These are phyloP conservation scores for Eulemur coronatus DNA, from an alignment of 2,797 vertebrate species.

Conservation along the genomic window DNA sequence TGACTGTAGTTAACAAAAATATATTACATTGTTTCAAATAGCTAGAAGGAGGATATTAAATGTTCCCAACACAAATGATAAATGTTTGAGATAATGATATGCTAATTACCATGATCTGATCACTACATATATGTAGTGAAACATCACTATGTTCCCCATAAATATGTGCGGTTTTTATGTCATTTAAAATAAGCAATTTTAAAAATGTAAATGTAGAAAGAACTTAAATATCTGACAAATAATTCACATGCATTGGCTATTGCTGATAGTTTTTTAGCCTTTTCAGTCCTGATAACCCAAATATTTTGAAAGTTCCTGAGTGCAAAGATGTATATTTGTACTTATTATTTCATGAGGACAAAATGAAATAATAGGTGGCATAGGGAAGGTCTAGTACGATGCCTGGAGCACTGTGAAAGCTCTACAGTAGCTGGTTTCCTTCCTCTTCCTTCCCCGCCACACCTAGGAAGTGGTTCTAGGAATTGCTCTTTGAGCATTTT, in stretches of 20 bases:
- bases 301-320: neutral
- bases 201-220: neutral
- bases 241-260: neutral
- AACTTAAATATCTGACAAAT: neutral
- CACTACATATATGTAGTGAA: neutral
- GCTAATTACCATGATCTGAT: neutral
- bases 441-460: neutral
- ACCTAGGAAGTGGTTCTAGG: neutral
- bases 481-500: slow-evolving; percentile 18
- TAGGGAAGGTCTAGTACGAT: neutral
- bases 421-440: neutral
- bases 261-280: neutral
- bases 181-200: neutral
- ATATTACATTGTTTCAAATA: neutral
- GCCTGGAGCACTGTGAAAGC: neutral
- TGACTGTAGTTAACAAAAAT: neutral
- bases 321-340: neutral
- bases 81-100: neutral
- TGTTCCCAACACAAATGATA: neutral
- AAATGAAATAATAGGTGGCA: neutral
- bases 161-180: neutral
- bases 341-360: neutral
- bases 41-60: neutral
- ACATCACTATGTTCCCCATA: neutral
- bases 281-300: neutral